Evolutionary conservation across 2,797 vertebrate genomes (phyloP).

Genomic region (Melanotaenia trifasciata): DNA sequence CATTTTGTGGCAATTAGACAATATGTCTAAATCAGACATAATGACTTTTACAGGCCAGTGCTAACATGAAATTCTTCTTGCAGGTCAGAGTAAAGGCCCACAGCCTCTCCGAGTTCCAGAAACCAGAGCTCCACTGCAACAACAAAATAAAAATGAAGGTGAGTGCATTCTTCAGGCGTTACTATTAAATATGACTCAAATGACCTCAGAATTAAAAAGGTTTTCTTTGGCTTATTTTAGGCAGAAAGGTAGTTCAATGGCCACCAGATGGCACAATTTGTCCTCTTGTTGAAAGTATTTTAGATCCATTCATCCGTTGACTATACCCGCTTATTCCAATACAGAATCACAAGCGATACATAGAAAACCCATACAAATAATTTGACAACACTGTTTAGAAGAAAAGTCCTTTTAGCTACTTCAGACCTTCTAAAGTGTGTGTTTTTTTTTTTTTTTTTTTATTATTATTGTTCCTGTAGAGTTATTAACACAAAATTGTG

Average conservation of each 20-base stretch:
- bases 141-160: conserved; percentile 78
- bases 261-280: conserved; percentile 76
- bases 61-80: conserved; percentile 12
- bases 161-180: conserved; percentile 1
- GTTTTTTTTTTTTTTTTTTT: not conserved
- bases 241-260: not conserved
- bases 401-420: conserved; percentile 11
- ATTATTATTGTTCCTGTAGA: too few species aligned
- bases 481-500: conserved; percentile 16
- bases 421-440: not conserved
- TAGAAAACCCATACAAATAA: not conserved
- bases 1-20: too few species aligned
- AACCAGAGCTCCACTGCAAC: conserved; percentile 67
- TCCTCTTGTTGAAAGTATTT: not conserved
- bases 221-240: not conserved
- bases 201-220: not conserved
- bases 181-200: not conserved
- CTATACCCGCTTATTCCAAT: too few species aligned
- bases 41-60: conserved; percentile 2
- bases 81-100: conserved; percentile 77
- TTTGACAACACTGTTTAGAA: not conserved
- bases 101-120: conserved; percentile 59
- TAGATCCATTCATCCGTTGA: not conserved
- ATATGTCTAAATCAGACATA: not conserved
- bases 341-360: not conserved